Conservation (phyloP, 2,113 vertebrate species). For the Podiceps cristatus region DNA sequence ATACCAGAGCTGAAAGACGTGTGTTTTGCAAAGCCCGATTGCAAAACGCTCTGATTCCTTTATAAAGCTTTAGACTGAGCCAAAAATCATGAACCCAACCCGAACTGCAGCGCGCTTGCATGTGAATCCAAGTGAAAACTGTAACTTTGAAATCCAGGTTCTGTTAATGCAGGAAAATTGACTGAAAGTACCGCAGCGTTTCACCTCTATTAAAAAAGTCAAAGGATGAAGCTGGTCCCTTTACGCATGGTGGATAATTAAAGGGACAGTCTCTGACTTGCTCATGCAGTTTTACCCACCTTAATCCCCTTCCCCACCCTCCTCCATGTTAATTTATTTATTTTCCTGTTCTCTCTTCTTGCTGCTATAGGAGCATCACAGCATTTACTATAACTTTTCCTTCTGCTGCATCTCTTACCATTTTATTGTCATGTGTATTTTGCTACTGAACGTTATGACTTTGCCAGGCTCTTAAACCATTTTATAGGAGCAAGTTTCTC, state of each 20-base stretch:
- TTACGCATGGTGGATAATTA: neutral
- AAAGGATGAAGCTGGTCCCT: neutral
- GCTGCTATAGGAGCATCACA: neutral
- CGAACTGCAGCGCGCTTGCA: neutral
- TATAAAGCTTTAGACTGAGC: neutral
- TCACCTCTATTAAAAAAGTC: neutral
- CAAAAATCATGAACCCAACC: neutral
- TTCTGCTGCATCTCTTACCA: neutral
- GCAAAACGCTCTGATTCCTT: rapidly evolving
- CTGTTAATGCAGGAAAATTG: neutral
- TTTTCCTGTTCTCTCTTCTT: neutral
- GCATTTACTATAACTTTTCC: neutral
- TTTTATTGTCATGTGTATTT: neutral
- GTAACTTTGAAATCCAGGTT: neutral
- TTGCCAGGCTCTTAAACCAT: neutral
- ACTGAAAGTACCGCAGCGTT: neutral
- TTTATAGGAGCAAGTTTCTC: neutral
- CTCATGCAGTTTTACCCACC: neutral
- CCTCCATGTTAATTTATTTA: neutral
- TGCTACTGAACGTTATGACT: neutral
- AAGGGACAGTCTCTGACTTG: neutral
- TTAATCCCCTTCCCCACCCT: neutral
- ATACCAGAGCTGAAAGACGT: neutral
- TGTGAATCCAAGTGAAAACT: neutral
- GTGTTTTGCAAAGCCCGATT: neutral